Evolutionary conservation across 2,797 vertebrate species (phyloP), one percentile per base, ranked within the genome.

Genomic region (Amblyraja radiata): DNA sequence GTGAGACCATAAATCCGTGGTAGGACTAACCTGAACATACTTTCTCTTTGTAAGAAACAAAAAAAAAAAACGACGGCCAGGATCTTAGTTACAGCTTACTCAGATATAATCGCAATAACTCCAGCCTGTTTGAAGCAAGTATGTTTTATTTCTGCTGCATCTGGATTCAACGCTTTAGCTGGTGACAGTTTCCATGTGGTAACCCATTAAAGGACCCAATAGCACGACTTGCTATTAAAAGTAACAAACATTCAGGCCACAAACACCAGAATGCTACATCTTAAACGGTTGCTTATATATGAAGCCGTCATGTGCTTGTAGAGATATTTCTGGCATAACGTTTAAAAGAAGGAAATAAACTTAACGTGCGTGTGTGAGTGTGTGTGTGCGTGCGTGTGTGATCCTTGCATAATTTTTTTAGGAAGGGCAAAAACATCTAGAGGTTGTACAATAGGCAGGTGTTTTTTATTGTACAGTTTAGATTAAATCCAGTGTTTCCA

Each of bases 271-370:
- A 96, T 96, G 96, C 96, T 76, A 92, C 68, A 96, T 95, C 96
- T 95, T 95, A 97, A 97, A 96, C 95, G 95, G 96, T 95, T 95
- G 96, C 95, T 95, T 96, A 74, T 76, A 92, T 92, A 92, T 95
- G 94, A 97, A 97, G 97, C 97, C 97, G 97, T 97, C 96, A 94
- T 96, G 96, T 96, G 97, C 97, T 97, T 97, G 97, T 97, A 96
- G 97, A 97, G 94, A 98, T 58, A 92, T 92, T 92, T 92, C 71
- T 46, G 71, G 68, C 90, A 92, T 92, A 71, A 54, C n/a, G 71
- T 92, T 74, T 71, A 71, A 92, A 92, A 92, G 73, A 54, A 36
- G 32, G 73, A 92, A 71, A 23, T 76, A 92, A 92, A 92, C 54
- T 74, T 58, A 65, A 21, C 21, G 36, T 65, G 36, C 28, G 11